Conservation (phyloP, 2,113 vertebrate genomes). For the Microtus richardsoni region DNA sequence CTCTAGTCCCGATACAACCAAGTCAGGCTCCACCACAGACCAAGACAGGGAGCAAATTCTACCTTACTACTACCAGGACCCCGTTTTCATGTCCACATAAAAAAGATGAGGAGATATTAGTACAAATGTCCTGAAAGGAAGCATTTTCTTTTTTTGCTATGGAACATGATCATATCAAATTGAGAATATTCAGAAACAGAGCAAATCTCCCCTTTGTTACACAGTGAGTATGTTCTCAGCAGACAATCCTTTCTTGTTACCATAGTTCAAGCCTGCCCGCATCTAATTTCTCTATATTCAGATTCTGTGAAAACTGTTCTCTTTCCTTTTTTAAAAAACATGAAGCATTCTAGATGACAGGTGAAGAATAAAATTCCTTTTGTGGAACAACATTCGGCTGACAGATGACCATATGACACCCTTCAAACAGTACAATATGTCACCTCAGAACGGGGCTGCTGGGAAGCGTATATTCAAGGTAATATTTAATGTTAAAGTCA, state of each 20-base stretch:
- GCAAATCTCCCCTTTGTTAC: background rate
- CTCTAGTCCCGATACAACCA: background rate
- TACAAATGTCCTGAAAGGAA: constrained; percentile 46
- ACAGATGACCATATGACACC: constrained; percentile 73
- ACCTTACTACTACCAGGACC: constrained; percentile 7
- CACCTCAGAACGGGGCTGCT: constrained; percentile 64
- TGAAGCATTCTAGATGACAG: constrained; percentile 66
- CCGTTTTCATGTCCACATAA: background rate
- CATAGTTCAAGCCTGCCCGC: background rate
- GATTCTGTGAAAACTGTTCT: background rate
- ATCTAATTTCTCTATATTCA: constrained; percentile 59
- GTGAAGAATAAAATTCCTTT: constrained; percentile 74
- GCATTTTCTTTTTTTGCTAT: constrained; percentile 1
- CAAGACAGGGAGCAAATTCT: background rate
- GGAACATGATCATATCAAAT: constrained; percentile 19
- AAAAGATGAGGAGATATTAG: background rate
- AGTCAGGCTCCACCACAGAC: background rate
- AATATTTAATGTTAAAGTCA: constrained; percentile 77
- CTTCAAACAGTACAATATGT: constrained; percentile 79
- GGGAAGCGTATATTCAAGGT: constrained; percentile 75
- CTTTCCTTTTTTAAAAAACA: background rate
- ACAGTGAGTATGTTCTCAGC: constrained; percentile 3
- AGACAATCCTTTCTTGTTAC: background rate
- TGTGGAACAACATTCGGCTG: constrained; percentile 72
- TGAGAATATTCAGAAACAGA: constrained; percentile 31